Conservation (phyloP, 2,797 vertebrate species). For the Micromesistius poutassou region DNA sequence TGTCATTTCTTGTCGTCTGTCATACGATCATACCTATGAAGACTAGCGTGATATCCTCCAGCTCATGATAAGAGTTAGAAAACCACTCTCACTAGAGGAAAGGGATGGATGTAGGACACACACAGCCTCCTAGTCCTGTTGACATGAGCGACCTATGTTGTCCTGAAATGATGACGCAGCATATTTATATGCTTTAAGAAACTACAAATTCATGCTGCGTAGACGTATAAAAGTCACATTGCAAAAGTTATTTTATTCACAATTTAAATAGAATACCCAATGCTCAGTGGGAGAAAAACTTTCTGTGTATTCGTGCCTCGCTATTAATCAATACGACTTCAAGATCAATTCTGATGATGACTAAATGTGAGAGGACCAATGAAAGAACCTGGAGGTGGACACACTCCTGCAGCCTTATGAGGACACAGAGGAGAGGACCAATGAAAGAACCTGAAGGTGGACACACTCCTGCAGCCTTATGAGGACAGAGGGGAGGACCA, state of each 20-base stretch:
- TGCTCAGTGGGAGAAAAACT: not conserved
- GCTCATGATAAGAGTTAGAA: conserved; percentile 1
- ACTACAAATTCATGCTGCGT: not conserved
- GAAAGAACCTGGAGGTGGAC: not conserved
- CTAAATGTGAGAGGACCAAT: not conserved
- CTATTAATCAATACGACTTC: not conserved
- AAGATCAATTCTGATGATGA: not conserved
- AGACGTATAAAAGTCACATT: not conserved
- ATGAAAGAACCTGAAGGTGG: not conserved
- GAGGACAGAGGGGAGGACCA: not conserved
- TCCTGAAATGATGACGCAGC: not conserved
- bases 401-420: not conserved
- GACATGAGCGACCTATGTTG: not conserved
- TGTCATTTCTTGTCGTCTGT: not conserved
- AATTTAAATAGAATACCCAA: not conserved
- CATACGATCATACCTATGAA: not conserved
- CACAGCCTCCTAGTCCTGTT: not conserved
- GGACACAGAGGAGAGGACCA: not conserved
- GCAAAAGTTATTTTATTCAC: not conserved
- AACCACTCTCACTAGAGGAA: conserved; percentile 3
- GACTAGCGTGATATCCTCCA: conserved; percentile 10
- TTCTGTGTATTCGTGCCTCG: not conserved
- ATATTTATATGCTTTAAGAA: not conserved
- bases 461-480: not conserved
- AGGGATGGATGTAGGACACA: not conserved